Conservation (phyloP, 2,113 vertebrate species). For the Girardinichthys multiradiatus region DNA sequence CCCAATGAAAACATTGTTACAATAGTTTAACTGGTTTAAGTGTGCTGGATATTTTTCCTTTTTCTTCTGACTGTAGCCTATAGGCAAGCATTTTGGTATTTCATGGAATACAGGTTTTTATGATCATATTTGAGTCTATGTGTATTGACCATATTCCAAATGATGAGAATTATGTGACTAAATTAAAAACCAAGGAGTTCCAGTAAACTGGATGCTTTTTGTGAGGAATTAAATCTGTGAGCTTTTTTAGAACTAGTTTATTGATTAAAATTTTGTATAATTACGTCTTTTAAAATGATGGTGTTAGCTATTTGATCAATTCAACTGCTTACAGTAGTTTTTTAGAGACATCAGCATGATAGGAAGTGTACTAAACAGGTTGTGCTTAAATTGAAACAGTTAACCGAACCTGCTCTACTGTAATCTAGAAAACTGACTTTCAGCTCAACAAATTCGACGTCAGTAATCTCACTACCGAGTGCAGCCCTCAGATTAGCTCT, state of each 20-base stretch:
- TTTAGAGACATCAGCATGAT: neutral
- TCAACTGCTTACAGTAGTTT: neutral
- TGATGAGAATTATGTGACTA: neutral
- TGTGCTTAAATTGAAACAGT: neutral
- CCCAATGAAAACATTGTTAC: neutral
- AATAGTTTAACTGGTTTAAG: neutral
- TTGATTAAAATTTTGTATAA: neutral
- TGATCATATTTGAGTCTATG: neutral
- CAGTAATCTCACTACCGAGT: neutral
- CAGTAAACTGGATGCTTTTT: neutral
- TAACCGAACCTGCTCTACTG: neutral
- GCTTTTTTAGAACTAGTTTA: neutral
- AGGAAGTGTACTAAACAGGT: neutral
- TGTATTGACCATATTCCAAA: neutral
- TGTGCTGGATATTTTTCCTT: no score
- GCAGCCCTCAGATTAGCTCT: neutral
- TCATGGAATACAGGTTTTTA: no score
- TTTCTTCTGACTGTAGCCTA: neutral
- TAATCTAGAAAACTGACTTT: neutral
- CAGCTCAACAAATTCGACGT: neutral
- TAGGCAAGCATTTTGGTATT: neutral
- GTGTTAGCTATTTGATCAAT: no score
- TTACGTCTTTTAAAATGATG: no score
- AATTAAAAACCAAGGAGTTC: neutral
- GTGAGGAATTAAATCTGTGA: neutral